Evolutionary conservation across 2,113 vertebrate genomes (phyloP), one percentile per base, ranked within the genome.

Genomic region (Anoura caudifer): DNA sequence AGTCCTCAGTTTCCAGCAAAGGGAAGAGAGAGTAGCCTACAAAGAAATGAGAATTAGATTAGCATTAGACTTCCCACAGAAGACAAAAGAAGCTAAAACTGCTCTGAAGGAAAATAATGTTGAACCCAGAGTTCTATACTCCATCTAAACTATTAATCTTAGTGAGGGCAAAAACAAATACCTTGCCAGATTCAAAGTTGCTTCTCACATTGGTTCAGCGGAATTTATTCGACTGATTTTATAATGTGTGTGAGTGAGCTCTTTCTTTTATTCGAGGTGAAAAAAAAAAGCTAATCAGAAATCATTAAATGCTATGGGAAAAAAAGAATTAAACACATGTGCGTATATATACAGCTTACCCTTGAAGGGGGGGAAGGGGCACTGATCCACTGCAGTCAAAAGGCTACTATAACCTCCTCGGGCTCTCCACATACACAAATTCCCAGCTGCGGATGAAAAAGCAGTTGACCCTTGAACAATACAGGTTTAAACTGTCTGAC

Each of bases 1-100:
- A 82, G 91, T 67, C 28, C 70, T 85, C 16, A 83, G 47, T 91
- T 94, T 95, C 28, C 63, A 88, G 84, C 87, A 94, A 90, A 93
- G 7, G 45, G 31, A 76, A 75, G 67, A 36, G 20, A 10, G 14
- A 96, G 43, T 41, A 87, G 82, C 2, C 12, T 79, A 83, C 26
- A 91, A 86, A 91, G 43, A 87, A 93, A 80, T 5, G 73, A 67
- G 22, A 90, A 75, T 73, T 63, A 82, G 26, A 80, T 85, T 69
- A 96, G 41, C 31, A 90, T 59, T 12, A 77, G 52, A 92, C 19
- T 79, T 89, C 22, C 45, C 17, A 69, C 1, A 63, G 36, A 70
- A 95, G 86, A 80, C 9, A 45, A 87, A 81, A 59, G 33, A 59
- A 59, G 26, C 36, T 93, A 56, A 82, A 96, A 96, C 26, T 90